Evolutionary conservation across 1,140 invertebrate species (phyloP).

Genomic region (Zaprionus kolodkinae): DNA sequence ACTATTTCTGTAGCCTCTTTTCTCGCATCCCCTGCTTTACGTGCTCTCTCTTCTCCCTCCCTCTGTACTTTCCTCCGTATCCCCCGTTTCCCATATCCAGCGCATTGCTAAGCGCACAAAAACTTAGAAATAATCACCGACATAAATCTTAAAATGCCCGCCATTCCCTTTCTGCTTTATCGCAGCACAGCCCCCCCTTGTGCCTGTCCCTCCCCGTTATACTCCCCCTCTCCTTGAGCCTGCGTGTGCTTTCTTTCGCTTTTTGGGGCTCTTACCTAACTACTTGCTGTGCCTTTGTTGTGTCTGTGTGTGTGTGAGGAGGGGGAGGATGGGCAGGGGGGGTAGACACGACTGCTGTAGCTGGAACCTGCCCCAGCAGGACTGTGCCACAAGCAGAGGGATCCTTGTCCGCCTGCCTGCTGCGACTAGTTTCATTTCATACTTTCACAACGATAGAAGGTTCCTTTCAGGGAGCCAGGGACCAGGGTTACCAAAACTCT

Average conservation of each 20-base stretch:
- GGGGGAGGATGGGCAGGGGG: background rate
- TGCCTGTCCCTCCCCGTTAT: background rate
- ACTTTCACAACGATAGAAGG: background rate
- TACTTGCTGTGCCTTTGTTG: constrained; percentile 58
- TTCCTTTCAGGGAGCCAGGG: background rate
- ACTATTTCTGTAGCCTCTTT: background rate
- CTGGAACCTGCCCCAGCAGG: background rate
- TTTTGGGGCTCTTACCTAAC: constrained; percentile 50
- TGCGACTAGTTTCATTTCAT: constrained; percentile 2
- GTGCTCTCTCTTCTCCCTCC: background rate
- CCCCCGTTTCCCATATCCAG: constrained; percentile 10
- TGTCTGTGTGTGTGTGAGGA: background rate
- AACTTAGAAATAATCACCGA: constrained; percentile 84
- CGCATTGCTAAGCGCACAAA: constrained; percentile 74
- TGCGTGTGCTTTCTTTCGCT: constrained; percentile 13
- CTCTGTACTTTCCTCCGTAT: constrained; percentile 6
- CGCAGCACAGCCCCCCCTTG: background rate
- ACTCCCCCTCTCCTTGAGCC: background rate
- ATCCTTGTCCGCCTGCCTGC: background rate
- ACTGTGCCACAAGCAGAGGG: background rate
- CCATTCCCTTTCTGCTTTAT: constrained; percentile 6
- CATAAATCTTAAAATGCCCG: constrained; percentile 81
- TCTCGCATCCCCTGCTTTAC: constrained; percentile 1
- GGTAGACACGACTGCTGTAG: constrained; percentile 5
- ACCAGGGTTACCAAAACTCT: too few relatives aligned